Conservation (phyloP, 2,113 vertebrate species). For the Euleptes europaea region DNA sequence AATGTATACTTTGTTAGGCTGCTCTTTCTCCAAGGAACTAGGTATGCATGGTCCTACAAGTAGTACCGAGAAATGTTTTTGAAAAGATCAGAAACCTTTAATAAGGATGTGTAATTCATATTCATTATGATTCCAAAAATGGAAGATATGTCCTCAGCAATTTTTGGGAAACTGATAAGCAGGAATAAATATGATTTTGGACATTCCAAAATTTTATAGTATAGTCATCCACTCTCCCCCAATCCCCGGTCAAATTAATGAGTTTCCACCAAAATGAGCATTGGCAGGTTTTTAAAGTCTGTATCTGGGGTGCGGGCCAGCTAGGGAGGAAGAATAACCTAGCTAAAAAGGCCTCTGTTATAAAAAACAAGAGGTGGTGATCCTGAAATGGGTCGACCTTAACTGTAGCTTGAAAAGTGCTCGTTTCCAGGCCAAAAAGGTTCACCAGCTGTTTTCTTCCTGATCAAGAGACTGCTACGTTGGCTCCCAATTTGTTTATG, state of each 20-base stretch:
- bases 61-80: too few species aligned
- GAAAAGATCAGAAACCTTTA: neutral
- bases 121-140: neutral
- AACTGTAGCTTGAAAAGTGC: neutral
- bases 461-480: neutral
- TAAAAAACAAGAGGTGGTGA: too few species aligned
- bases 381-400: neutral
- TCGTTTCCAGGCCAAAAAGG: neutral
- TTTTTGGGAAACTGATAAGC: neutral
- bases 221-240: neutral
- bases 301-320: too few species aligned
- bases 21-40: neutral
- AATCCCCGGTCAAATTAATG: neutral
- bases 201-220: neutral
- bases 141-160: neutral
- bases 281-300: too few species aligned
- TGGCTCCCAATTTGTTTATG: too few species aligned
- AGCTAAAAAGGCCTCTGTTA: too few species aligned
- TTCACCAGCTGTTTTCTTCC: neutral
- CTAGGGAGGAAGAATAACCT: too few species aligned
- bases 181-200: neutral
- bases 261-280: too few species aligned
- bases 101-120: neutral
- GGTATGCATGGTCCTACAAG: neutral
- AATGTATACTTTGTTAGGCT: neutral